A percentile compares a stretch with the other conserved stretches of the same genome.
phyloP scores from a whole-genome alignment of 1,140 invertebrate species.

The Lithobius niger region DNA sequence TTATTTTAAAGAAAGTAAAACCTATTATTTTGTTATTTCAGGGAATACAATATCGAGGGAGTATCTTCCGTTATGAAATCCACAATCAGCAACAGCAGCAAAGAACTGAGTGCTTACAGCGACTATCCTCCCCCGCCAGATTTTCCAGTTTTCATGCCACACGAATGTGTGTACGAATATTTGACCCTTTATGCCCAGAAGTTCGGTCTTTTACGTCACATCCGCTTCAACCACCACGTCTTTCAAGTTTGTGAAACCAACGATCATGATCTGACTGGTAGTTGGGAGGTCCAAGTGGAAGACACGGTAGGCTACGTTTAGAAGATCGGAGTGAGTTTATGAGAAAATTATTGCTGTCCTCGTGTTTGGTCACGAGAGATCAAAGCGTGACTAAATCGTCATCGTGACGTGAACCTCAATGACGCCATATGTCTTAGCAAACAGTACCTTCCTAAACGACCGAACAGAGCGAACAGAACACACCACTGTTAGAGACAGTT shows the following conservation, averaged over 20 bases:
- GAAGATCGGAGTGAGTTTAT: too few species aligned
- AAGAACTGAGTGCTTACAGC: constrained; percentile 25
- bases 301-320: too few species aligned
- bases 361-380: too few species aligned
- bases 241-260: constrained; percentile 18
- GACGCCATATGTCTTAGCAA: too few species aligned
- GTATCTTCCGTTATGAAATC: constrained; percentile 23
- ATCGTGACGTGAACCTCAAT: too few species aligned
- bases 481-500: too few species aligned
- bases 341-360: too few species aligned
- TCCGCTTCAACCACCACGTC: constrained; percentile 29
- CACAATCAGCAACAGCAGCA: constrained; percentile 34
- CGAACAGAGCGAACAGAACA: too few species aligned
- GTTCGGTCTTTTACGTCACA: constrained; percentile 29
- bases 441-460: too few species aligned
- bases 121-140: constrained; percentile 35
- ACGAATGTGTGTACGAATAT: constrained; percentile 31
- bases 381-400: too few species aligned
- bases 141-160: constrained; percentile 35
- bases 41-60: constrained; percentile 26
- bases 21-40: too few species aligned
- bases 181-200: constrained; percentile 30
- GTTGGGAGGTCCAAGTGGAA: constrained; percentile 31
- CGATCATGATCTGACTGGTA: constrained; percentile 28
- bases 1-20: too few species aligned